phyloP scores from a whole-genome alignment of 2,888 invertebrate species.

The Campoplex nolae region DNA sequence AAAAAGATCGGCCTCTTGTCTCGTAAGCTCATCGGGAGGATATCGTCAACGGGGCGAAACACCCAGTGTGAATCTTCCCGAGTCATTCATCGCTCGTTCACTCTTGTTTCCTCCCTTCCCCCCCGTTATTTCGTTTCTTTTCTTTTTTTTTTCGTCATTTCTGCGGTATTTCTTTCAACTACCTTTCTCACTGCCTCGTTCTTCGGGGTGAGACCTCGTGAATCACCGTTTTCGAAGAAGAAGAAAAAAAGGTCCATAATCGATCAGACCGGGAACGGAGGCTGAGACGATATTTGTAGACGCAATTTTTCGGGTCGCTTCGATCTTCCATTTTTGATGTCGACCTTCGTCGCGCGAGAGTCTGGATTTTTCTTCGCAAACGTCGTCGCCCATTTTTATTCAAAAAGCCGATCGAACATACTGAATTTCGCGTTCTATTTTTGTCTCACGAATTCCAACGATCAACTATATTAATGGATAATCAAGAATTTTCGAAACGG shows the following conservation, averaged over 20 bases:
- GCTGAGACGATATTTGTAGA: constrained; percentile 2
- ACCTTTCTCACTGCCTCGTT: constrained; percentile 1
- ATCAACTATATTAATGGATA: neutral
- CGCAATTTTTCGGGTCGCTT: neutral
- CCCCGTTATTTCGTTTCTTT: neutral
- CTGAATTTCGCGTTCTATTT: neutral
- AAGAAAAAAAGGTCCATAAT: neutral
- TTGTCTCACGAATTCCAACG: neutral
- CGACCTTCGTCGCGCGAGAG: neutral
- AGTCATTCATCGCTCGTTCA: constrained; percentile 35
- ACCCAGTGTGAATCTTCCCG: constrained; percentile 35
- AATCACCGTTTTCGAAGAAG: constrained; percentile 1
- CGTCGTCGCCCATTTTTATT: neutral
- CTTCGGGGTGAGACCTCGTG: neutral
- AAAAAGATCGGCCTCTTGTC: constrained; percentile 7
- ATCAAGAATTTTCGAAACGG: constrained; percentile 3
- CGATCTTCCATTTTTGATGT: neutral
- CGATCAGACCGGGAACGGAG: neutral
- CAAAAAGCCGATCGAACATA: neutral
- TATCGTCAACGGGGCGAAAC: constrained; percentile 36
- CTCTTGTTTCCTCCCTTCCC: neutral
- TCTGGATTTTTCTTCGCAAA: neutral
- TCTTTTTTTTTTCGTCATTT: constrained; percentile 10
- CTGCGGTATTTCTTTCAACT: constrained; percentile 29
- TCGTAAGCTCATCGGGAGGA: constrained; percentile 18